phyloP scores from a whole-genome alignment of 2,888 invertebrate species.

The Lucinisca nassula region DNA sequence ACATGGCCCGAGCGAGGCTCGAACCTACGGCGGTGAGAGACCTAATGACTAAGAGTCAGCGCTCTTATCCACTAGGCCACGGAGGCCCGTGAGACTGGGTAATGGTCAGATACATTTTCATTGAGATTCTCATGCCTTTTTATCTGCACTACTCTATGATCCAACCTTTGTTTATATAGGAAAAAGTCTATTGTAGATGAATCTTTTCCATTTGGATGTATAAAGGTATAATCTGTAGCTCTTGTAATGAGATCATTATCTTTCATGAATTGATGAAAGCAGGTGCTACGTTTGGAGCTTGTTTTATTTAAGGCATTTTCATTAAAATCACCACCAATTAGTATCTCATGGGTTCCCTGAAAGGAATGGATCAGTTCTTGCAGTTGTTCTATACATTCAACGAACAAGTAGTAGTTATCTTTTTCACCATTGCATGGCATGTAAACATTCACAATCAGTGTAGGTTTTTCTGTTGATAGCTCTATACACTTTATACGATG shows the following conservation, averaged over 20 bases:
- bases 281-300: too few species aligned
- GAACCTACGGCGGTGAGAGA: too few species aligned
- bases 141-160: not conserved
- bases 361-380: conserved; percentile 7
- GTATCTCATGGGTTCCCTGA: conserved; percentile 16
- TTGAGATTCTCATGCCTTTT: not conserved
- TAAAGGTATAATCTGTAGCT: conserved; percentile 11
- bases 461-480: not conserved
- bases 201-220: conserved; percentile 33
- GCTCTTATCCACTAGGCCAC: too few species aligned
- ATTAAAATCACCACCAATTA: too few species aligned
- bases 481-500: conserved; percentile 37
- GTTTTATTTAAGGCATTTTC: too few species aligned
- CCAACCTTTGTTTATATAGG: not conserved
- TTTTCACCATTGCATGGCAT: conserved; percentile 19
- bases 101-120: too few species aligned
- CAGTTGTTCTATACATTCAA: conserved; percentile 27
- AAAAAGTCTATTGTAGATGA: conserved; percentile 33
- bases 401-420: not conserved
- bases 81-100: too few species aligned
- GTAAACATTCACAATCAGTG: conserved; percentile 22
- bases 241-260: not conserved
- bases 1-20: too few species aligned
- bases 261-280: conserved; percentile 13
- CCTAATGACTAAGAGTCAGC: too few species aligned